phyloP scores from a whole-genome alignment of 2,888 invertebrate species.

The Alcis repandata region DNA sequence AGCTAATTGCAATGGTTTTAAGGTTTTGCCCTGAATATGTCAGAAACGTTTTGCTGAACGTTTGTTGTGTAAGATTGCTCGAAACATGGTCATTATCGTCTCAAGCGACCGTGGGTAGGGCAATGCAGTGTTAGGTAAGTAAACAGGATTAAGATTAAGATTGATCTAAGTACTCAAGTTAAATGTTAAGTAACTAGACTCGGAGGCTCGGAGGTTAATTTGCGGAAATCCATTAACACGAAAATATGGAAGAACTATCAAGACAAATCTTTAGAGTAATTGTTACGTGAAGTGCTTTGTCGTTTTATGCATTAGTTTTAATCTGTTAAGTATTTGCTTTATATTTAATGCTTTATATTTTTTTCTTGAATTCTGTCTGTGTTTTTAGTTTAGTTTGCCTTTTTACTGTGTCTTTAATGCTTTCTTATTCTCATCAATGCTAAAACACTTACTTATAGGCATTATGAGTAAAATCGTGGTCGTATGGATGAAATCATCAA shows the following conservation, averaged over 20 bases:
- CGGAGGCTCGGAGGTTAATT: constrained; percentile 9
- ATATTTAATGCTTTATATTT: too few relatives aligned
- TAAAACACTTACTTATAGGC: too few relatives aligned
- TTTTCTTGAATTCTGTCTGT: too few relatives aligned
- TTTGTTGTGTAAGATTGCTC: constrained; percentile 34
- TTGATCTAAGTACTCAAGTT: neutral
- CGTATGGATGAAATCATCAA: constrained; percentile 14
- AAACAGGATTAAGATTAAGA: constrained; percentile 22
- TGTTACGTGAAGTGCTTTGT: neutral
- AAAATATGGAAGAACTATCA: constrained; percentile 2
- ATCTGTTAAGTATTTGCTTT: neutral
- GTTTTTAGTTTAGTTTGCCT: too few relatives aligned
- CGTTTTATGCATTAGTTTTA: neutral
- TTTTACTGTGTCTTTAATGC: too few relatives aligned
- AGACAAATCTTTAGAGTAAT: constrained; percentile 1
- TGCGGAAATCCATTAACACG: constrained; percentile 18
- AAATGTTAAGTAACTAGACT: constrained; percentile 15
- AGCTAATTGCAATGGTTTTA: constrained; percentile 48
- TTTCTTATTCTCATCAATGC: too few relatives aligned
- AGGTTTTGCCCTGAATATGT: constrained; percentile 47
- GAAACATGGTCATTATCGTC: constrained; percentile 21
- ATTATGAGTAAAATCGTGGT: neutral
- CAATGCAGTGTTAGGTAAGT: constrained; percentile 23
- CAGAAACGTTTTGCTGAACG: constrained; percentile 43
- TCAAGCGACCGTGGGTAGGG: constrained; percentile 19